Conservation (phyloP, 2,113 vertebrate species). For the Mesembrinibis cayennensis region DNA sequence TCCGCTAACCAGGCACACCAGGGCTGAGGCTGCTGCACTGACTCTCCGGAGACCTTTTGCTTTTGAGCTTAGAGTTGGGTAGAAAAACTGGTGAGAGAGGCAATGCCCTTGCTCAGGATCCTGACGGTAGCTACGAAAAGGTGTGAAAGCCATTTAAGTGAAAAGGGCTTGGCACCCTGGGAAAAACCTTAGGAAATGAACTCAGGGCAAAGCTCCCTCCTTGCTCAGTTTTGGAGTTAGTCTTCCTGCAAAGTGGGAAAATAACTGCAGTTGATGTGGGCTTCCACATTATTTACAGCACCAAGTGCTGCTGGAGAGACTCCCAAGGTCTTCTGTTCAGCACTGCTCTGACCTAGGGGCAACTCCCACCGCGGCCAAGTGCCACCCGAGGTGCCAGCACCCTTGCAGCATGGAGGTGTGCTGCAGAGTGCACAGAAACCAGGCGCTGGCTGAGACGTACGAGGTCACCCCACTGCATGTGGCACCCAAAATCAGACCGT, state of each 20-base stretch:
- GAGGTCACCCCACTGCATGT: not conserved
- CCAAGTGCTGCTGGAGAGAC: not conserved
- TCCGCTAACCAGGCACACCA: not conserved
- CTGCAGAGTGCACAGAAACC: not conserved
- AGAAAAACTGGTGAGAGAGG: not conserved
- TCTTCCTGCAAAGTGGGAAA: not conserved
- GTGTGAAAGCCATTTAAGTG: not conserved
- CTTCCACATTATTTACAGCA: not conserved
- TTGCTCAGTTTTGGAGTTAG: not conserved
- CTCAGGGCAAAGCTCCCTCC: not conserved
- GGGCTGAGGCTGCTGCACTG: not conserved
- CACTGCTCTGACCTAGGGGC: not conserved
- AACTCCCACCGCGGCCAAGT: not conserved
- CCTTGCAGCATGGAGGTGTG: not conserved
- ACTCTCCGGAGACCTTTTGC: not conserved
- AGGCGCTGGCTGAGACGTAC: fast-evolving
- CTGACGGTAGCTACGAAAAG: not conserved
- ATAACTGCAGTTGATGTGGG: not conserved
- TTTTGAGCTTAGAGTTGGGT: not conserved
- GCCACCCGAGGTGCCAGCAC: not conserved
- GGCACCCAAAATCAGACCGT: not conserved
- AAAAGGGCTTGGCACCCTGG: not conserved
- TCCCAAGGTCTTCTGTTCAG: not conserved
- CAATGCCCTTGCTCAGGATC: not conserved
- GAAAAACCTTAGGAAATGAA: not conserved